Evolutionary conservation across 2,797 vertebrate species (phyloP), one percentile per base, ranked within the genome.

Genomic region (Neomorphus geoffroyi): DNA sequence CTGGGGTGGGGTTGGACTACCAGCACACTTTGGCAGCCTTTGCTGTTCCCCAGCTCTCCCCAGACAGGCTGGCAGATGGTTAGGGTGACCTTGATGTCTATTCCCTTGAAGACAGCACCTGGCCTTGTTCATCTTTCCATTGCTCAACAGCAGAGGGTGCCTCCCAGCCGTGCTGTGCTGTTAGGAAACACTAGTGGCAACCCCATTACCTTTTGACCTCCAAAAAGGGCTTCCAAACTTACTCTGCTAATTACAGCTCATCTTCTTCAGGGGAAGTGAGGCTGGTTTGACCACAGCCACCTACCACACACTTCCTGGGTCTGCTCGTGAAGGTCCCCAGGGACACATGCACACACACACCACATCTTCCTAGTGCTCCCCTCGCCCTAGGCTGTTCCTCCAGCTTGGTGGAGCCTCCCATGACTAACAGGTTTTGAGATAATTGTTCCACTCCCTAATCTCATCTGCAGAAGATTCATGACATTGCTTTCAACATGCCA

Each of bases 361-460:
- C 37, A 24, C 54, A 30, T 88, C 77, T 94, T 94, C 93, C 92
- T 58, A 86, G 79, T 86, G 85, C 88, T 94, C 80, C 46, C 58
- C 73, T 94, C 69, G 94, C 95, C 93, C n/a, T 35, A 84, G 95
- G 94, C 96, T 96, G 95, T 95, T 95, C 77, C 66, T 94, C 73
- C 90, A 93, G 79, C 82, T 74, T 33, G 0, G 23, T 60, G 90
- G 93, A 95, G 90, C 96, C 95, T 96, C 95, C 95, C 95, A 94
- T 90, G 96, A 95, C 90, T 95, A 96, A 96, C 96, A 96, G 95
- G 96, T 96, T 96, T 96, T 93, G 82, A 96, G 93, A 88, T 95
- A 94, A 96, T 96, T 94, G 95, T 94, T 95, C 93, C 94, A 91
- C 94, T 96, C 96, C 96, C 85, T 96, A 95, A 96, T 95, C 92